phyloP scores from a whole-genome alignment of 2,113 vertebrate genomes.

The Nymphicus hollandicus region DNA sequence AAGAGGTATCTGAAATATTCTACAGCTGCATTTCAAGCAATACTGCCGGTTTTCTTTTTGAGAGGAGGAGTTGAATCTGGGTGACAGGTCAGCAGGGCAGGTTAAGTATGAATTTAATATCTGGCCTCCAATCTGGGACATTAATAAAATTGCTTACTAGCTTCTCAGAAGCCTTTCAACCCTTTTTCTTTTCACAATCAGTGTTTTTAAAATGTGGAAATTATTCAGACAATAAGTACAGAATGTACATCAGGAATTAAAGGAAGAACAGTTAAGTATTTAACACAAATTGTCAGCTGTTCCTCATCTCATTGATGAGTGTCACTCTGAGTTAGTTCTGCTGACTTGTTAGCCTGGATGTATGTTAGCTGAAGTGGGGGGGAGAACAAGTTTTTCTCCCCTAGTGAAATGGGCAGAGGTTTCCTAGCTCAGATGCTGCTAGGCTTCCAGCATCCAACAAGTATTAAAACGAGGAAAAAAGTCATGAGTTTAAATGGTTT shows the following conservation, averaged over 20 bases:
- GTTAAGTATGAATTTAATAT: slow-evolving; percentile 25
- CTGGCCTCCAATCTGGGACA: neutral
- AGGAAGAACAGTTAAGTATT: neutral
- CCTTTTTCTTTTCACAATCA: neutral
- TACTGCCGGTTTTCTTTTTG: neutral
- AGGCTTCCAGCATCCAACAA: neutral
- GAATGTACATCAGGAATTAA: neutral
- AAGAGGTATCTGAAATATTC: slow-evolving; percentile 77
- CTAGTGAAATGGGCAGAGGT: neutral
- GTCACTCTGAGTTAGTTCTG: neutral
- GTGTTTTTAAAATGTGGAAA: neutral
- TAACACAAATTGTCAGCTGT: neutral
- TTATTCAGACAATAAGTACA: neutral
- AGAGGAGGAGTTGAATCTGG: neutral
- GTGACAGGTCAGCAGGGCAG: neutral
- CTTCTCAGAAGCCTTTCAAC: neutral
- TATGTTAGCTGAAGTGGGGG: neutral
- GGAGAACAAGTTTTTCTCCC: neutral
- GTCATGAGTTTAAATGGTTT: neutral
- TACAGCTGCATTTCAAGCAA: neutral
- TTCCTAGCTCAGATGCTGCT: neutral
- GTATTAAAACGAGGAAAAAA: neutral
- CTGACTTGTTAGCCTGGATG: neutral
- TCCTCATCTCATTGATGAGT: neutral
- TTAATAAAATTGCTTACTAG: slow-evolving; percentile 9